Percentiles rank a stretch among this genome's conserved stretches.
phyloP scores from a whole-genome alignment of 2,797 vertebrate genomes.

The Pagetopsis macropterus region DNA sequence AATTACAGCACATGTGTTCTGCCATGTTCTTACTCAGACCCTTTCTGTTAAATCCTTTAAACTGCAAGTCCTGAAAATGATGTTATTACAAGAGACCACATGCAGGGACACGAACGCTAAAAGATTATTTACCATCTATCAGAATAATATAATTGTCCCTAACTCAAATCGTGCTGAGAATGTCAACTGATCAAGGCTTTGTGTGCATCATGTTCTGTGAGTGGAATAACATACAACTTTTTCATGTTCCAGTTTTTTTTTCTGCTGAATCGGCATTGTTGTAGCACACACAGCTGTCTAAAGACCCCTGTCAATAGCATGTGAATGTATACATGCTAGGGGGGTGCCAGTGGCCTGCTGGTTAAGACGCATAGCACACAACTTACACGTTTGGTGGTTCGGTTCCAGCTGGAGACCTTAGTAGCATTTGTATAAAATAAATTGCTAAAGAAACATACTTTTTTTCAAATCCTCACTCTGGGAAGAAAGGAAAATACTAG shows the following conservation, averaged over 20 bases:
- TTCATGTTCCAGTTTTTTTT: too few species aligned
- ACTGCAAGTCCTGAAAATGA: neutral
- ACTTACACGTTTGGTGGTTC: neutral
- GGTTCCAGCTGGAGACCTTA: neutral
- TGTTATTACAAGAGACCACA: neutral
- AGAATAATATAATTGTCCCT: neutral
- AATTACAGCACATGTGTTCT: neutral
- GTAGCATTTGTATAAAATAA: neutral
- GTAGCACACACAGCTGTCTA: neutral
- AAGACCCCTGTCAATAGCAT: neutral
- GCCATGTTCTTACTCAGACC: neutral
- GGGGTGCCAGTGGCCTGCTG: neutral
- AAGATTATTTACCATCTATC: neutral
- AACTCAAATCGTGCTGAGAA: neutral
- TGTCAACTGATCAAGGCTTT: neutral
- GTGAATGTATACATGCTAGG: neutral
- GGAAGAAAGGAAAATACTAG: slow-evolving; percentile 13
- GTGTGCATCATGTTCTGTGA: neutral
- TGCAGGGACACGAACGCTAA: neutral
- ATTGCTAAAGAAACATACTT: neutral
- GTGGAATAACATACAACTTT: neutral
- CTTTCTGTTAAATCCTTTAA: neutral
- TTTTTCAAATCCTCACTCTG: neutral
- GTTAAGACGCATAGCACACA: neutral
- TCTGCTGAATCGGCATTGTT: neutral